Evolutionary conservation across 2,888 invertebrate species (phyloP), one percentile per base, ranked within the genome.

Genomic region (Orthosia cruda): DNA sequence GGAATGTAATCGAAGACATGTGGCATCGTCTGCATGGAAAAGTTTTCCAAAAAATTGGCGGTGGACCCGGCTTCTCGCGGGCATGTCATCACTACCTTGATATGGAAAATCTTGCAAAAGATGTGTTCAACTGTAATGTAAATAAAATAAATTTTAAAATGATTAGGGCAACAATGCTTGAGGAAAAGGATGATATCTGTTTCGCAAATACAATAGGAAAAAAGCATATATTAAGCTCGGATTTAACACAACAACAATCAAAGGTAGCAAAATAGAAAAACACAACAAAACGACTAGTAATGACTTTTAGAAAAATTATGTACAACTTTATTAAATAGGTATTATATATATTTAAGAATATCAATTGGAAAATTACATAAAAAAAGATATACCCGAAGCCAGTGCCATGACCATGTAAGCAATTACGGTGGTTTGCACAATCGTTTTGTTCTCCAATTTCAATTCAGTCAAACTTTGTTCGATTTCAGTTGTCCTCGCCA

Each of bases 111-210:
- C 4, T 85, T 71, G 5, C 86, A 89, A 1, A 92, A 62, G 1
- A 88, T 16, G 49, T 92, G 91, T 85, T 93, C 92, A 13, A 91
- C 93, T 93, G 88, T 18, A 90, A 91, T 50, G 40, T 1, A 66
- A 55, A 40, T 20, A 20, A 13, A 2, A 12, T 13, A 1, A 54
- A 12, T 54, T 54, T 20, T 20, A 12, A 50, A 63, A 47, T 40
- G 40, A 9, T 40, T 40, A 40, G 7, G 40, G 4, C 7, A 40
- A 40, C 4, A 40, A 40, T 40, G 40, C 7, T 32, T 32, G 32
- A 32, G 26, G 7, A 32, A 32, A 32, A 32, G 5, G 7, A 40
- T 40, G 1, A 40, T 40, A 4, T 9, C 40, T 9, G 7, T 40
- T 40, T 9, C 9, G 7, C 0, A 4, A 40, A 4, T 40, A 40